Evolutionary conservation across 2,113 vertebrate species (phyloP).

Genomic region (Brachirus orientalis): DNA sequence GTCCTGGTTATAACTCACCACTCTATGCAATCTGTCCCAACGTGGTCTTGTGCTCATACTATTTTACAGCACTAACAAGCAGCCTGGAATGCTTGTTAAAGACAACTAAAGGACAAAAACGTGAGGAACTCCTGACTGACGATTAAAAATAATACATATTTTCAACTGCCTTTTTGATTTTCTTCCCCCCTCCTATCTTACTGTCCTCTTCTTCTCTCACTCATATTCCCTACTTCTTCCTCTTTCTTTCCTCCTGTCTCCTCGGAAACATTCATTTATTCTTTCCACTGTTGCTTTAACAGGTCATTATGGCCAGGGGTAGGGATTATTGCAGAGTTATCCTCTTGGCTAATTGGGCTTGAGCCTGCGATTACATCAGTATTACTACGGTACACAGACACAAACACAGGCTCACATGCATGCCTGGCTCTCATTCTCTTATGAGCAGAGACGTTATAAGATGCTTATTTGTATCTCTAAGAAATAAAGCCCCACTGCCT

Average conservation of each 20-base stretch:
- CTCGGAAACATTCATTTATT: constrained; percentile 68
- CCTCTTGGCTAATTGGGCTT: constrained; percentile 78
- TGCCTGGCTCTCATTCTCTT: constrained; percentile 53
- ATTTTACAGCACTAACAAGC: not conserved
- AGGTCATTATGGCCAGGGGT: constrained; percentile 76
- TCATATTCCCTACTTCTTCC: constrained; percentile 7
- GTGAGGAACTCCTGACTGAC: too few relatives aligned
- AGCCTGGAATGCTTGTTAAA: not conserved
- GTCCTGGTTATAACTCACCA: not conserved
- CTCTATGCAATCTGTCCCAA: not conserved
- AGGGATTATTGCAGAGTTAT: constrained; percentile 76
- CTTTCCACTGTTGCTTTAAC: constrained; percentile 73
- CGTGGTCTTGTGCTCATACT: not conserved
- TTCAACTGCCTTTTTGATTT: not conserved
- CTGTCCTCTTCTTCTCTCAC: not conserved
- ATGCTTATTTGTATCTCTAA: constrained; percentile 50
- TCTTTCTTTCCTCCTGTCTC: constrained; percentile 7
- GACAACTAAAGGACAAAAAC: not conserved
- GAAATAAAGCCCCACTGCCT: constrained; percentile 45
- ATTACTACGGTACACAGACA: constrained; percentile 69
- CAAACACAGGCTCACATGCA: constrained; percentile 38
- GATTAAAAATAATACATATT: too few relatives aligned
- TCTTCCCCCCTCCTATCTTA: not conserved
- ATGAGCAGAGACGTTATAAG: constrained; percentile 15
- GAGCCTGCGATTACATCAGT: constrained; percentile 74